Base-by-base conservation (phyloP, 2,113 vertebrate species). In the Asarcornis scutulata region DNA sequence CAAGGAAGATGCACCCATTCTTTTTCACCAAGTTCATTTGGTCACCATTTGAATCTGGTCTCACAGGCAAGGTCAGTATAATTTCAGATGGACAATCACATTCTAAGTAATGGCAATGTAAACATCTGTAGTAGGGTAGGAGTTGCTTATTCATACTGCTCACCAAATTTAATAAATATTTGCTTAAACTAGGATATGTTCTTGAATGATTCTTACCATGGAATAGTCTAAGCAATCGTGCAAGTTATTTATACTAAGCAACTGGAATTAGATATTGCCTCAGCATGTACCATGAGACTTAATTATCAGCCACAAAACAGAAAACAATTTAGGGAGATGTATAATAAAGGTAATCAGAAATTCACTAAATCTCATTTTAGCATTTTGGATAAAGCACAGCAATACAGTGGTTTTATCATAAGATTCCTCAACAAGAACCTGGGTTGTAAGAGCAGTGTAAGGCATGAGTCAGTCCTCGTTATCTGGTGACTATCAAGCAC, bases 51-150 rank as follows among this genome's bases (percentile, higher is more conserved):
- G 4, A 34, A 78, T 4, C 11, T 29, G 46, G 63, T 36, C 31
- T 58, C 34, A 74, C 0, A 0, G 17, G 16, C 77, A 87, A 18
- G 13, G 48, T 40, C 22, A 68, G 22, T 20, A 75, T 26, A 55
- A 34, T 38, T 66, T 85, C 6, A 20, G 32, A 14, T 23, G 11
- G 48, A 29, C 17, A 25, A 11, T 60, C 52, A 60, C 6, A 50
- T 9, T 17, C 22, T 55, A 83, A 81, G 58, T 3, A 31, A 64
- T 8, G 13, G 48, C 36, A 88, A 88, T 22, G 42, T 22, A 56
- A 71, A 73, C 9, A 48, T 16, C 15, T 78, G 68, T 44, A 7
- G 18, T 46, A 88, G 27, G 12, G 23, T 80, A 36, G 36, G 31
- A 74, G 48, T 20, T 64, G 26, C 27, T 44, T 46, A 71, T n/a